Conservation (phyloP, 2,797 vertebrate genomes). For the Xenopus petersii region DNA sequence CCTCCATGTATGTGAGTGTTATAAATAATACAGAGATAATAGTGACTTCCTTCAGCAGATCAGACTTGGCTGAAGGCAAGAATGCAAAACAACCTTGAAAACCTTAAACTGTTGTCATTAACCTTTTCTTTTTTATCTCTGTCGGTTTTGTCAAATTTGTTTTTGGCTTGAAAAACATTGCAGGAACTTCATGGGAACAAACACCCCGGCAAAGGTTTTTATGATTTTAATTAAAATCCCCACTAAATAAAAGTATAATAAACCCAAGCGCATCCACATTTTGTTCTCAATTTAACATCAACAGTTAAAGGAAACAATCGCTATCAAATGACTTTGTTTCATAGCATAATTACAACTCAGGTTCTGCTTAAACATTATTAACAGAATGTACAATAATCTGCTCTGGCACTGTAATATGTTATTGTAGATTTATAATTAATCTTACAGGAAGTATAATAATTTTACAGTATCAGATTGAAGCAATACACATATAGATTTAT, state of each 20-base stretch:
- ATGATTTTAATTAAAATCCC: constrained; percentile 76
- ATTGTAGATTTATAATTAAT: constrained; percentile 98
- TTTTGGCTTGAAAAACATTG: constrained; percentile 55
- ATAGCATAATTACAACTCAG: constrained; percentile 94
- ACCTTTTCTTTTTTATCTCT: constrained; percentile 71
- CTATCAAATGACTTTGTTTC: constrained; percentile 91
- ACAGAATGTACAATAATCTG: constrained; percentile 95
- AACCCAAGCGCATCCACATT: constrained; percentile 68
- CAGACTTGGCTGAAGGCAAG: constrained; percentile 60
- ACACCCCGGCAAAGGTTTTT: constrained; percentile 63
- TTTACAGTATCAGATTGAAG: constrained; percentile 97
- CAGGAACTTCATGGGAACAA: constrained; percentile 69
- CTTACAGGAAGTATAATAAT: constrained; percentile 98
- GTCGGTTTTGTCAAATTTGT: constrained; percentile 69
- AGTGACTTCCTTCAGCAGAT: too few relatives aligned
- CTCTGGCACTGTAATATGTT: constrained; percentile 97
- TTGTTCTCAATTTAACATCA: constrained; percentile 80
- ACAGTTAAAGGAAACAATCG: constrained; percentile 84
- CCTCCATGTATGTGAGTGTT: too few relatives aligned
- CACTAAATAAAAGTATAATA: constrained; percentile 74
- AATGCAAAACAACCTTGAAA: constrained; percentile 90
- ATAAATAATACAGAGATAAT: too few relatives aligned
- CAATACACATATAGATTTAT: constrained; percentile 99
- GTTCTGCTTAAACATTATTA: constrained; percentile 97
- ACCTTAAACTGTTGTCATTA: constrained; percentile 80